Percentiles rank a stretch among this genome's conserved stretches.
Evolutionary conservation across 1,140 invertebrate genomes (phyloP).

Genomic region (Penaeus chinensis): DNA sequence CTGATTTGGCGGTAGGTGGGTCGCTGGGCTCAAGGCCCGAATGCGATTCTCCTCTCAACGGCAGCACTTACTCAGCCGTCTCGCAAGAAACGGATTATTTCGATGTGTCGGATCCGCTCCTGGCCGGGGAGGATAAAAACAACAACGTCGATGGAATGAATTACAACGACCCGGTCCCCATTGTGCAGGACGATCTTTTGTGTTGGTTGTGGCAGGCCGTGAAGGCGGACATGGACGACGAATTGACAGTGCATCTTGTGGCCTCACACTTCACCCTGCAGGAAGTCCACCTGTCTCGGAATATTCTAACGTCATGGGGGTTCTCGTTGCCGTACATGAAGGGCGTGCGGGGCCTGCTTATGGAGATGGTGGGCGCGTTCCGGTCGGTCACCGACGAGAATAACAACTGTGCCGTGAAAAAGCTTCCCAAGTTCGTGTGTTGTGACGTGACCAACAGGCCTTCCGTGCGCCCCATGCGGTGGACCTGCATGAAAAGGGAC

Average conservation of each 20-base stretch:
- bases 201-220: constrained; percentile 5
- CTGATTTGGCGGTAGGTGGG: too few relatives aligned
- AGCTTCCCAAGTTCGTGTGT: constrained; percentile 10
- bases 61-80: too few relatives aligned
- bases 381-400: background rate
- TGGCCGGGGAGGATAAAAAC: too few relatives aligned
- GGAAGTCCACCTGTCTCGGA: constrained; percentile 23
- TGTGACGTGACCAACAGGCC: background rate
- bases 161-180: background rate
- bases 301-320: constrained; percentile 8
- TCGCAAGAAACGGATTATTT: too few relatives aligned
- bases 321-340: constrained; percentile 26
- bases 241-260: background rate
- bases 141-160: background rate
- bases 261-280: constrained; percentile 8
- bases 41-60: too few relatives aligned
- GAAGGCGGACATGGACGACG: background rate
- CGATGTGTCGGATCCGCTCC: too few relatives aligned
- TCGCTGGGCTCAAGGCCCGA: too few relatives aligned
- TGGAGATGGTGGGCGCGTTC: background rate
- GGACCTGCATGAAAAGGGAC: background rate
- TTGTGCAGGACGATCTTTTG: background rate
- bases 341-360: constrained; percentile 14
- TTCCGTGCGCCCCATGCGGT: background rate
- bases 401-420: background rate